phyloP scores from a whole-genome alignment of 2,113 vertebrate genomes.

The Pluvianellus socialis region DNA sequence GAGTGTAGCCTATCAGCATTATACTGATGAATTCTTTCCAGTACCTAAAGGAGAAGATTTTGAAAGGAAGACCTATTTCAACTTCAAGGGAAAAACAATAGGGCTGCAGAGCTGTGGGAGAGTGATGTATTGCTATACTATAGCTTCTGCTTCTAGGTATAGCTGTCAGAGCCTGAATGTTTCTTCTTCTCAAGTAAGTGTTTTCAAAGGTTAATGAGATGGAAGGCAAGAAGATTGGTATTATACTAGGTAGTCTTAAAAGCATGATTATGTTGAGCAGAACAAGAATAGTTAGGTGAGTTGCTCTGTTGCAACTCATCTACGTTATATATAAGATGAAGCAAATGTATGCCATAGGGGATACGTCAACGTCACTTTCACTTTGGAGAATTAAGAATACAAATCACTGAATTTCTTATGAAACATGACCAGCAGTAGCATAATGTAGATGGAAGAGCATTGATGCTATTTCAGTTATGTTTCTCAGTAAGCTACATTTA shows the following conservation, averaged over 20 bases:
- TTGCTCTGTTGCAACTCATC: background rate
- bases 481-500: background rate
- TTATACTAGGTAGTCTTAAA: background rate
- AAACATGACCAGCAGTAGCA: background rate
- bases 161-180: background rate
- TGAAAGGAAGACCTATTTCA: conserved; percentile 41
- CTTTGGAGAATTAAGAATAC: background rate
- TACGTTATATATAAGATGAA: background rate
- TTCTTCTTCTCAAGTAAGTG: background rate
- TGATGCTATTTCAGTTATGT: background rate
- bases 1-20: background rate
- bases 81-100: conserved; percentile 23
- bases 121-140: conserved; percentile 5
- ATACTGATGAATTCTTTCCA: conserved; percentile 14
- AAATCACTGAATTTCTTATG: background rate
- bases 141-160: background rate
- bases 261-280: background rate
- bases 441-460: fast-evolving
- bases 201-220: conserved; percentile 33
- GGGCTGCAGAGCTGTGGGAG: background rate
- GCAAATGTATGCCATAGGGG: background rate
- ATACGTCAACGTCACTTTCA: background rate
- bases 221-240: background rate
- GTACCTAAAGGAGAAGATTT: conserved; percentile 22
- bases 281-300: background rate